Evolutionary conservation across 2,888 invertebrate genomes (phyloP), one percentile per base, ranked within the genome.

Genomic region (Cerastis rubricosa): DNA sequence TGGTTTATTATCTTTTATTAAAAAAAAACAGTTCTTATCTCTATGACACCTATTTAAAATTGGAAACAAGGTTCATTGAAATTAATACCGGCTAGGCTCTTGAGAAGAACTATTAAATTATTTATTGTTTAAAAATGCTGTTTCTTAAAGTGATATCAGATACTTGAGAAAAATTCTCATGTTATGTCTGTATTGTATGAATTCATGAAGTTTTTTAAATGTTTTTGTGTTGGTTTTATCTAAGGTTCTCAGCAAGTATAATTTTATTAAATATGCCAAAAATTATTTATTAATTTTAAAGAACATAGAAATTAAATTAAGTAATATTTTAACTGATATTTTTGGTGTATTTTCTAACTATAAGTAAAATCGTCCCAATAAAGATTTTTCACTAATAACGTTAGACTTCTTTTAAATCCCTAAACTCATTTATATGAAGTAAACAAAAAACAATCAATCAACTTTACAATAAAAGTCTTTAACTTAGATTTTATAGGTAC

Each of bases 21-120:
- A 66, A 81, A 74, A 64, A 54, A 81, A 67, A 66, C 17, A 11
- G 49, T 29, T 54, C 29, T 74, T 67, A 74, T 74, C 78, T 54
- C n/a, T n/a, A 25, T 61, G 40, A 47, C 29, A 57, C 8, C 29
- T 19, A 61, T 81, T 74, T 75, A 40, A 81, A 81, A 63, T 81
- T 74, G 47, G 81, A 74, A 66, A 29, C 75, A 63, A 63, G 47
- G 43, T 75, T 74, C 40, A 78, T 67, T 74, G 43, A 57, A 25
- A 74, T 8, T 22, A 45, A 29, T 43, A 66, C 29, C 1, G 2
- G 57, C 17, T 47, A 14, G 54, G 29, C 2, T 59, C n/a, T 17
- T 14, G 35, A 45, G 22, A 51, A 17, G 5, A 17, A 68, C 7
- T 22, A 45, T 35, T 25, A 49, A 14, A n/a, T 14, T 59, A 43